Evolutionary conservation across 2,113 vertebrate species (phyloP).

Genomic region (Acanthochromis polyacanthus): DNA sequence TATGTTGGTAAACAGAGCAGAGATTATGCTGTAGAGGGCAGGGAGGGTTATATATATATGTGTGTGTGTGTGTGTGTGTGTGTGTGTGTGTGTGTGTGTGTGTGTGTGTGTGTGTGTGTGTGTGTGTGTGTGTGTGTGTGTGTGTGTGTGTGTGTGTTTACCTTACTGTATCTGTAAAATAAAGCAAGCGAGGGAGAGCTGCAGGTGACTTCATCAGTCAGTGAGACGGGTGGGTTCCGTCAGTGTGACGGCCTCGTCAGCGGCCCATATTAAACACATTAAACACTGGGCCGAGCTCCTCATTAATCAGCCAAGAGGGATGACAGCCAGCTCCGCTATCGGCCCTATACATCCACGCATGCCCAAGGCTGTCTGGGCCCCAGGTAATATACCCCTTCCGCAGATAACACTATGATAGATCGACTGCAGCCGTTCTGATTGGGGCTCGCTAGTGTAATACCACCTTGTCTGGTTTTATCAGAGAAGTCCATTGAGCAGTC

Average conservation of each 20-base stretch:
- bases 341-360: conserved; percentile 76
- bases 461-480: conserved; percentile 81
- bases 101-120: background rate
- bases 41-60: background rate
- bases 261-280: conserved; percentile 86
- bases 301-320: conserved; percentile 84
- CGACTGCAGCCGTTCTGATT: conserved; percentile 78
- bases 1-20: conserved; percentile 19
- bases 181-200: conserved; percentile 34
- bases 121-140: background rate
- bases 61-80: background rate
- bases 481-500: conserved; percentile 59
- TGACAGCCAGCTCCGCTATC: conserved; percentile 81
- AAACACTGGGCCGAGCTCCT: conserved; percentile 77
- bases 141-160: conserved; percentile 5
- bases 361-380: conserved; percentile 74
- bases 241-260: conserved; percentile 80
- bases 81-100: background rate
- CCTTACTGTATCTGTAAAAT: conserved; percentile 61
- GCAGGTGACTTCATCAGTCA: conserved; percentile 83
- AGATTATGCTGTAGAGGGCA: conserved; percentile 1
- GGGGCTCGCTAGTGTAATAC: conserved; percentile 81
- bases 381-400: conserved; percentile 80
- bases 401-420: conserved; percentile 86
- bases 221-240: conserved; percentile 72